A percentile compares a stretch with the other conserved stretches of the same genome.
Conservation (phyloP, 1,140 invertebrate genomes). For the Pectinophora gossypiella region DNA sequence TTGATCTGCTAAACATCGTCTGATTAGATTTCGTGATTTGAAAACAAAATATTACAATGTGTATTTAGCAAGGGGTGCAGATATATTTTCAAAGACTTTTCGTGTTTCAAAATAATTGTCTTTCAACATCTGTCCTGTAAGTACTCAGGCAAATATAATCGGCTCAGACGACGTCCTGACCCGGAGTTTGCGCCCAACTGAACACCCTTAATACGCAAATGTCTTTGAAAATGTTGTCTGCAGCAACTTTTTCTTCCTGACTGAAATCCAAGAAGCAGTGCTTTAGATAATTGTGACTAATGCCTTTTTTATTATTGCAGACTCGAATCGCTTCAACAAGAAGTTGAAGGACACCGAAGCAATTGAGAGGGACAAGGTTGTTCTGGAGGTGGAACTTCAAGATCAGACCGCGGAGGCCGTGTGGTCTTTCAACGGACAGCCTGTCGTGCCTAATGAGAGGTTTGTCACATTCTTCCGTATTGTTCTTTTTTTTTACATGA, state of each 20-base stretch:
- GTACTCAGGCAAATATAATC: too few species aligned
- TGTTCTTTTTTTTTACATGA: conserved; percentile 10
- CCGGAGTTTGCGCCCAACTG: too few species aligned
- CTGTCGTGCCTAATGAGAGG: conserved; percentile 85
- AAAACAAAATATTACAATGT: too few species aligned
- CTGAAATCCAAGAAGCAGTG: not conserved
- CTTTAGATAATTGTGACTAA: not conserved
- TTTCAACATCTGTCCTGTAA: too few species aligned
- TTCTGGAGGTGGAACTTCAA: conserved; percentile 94
- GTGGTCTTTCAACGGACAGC: conserved; percentile 95
- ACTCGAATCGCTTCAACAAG: conserved; percentile 97
- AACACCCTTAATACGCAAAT: too few species aligned
- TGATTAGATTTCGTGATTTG: too few species aligned
- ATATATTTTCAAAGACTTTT: too few species aligned
- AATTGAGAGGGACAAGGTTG: conserved; percentile 92
- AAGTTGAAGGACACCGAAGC: conserved; percentile 95
- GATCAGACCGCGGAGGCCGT: conserved; percentile 96
- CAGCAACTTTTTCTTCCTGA: not conserved
- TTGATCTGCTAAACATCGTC: too few species aligned
- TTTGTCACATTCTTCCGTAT: conserved; percentile 18
- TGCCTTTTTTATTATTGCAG: conserved; percentile 62
- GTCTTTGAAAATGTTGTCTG: too few species aligned
- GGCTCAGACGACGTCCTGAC: too few species aligned
- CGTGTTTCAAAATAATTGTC: too few species aligned
- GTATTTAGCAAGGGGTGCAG: too few species aligned